Percentiles rank a stretch among this genome's conserved stretches.
These are phyloP conservation scores for Rhodophaea formosa DNA, from an alignment of 2,888 invertebrate species.

Conservation along the genomic window DNA sequence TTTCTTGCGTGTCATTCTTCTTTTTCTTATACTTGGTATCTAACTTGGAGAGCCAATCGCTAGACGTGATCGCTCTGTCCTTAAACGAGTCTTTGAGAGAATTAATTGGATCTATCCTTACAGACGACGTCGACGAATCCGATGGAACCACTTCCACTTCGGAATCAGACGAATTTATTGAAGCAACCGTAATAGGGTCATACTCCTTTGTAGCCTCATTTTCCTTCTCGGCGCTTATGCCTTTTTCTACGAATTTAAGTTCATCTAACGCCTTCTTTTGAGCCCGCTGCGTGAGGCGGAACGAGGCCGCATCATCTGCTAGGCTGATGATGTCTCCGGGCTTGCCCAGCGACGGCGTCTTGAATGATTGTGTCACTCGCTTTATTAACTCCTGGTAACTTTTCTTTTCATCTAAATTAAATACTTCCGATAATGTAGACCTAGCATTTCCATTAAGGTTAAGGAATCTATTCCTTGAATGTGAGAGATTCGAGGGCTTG, in stretches of 20 bases:
- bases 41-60: conserved; percentile 79
- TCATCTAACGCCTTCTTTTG: conserved; percentile 63
- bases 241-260: conserved; percentile 57
- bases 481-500: conserved; percentile 48
- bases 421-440: conserved; percentile 71
- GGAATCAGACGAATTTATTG: conserved; percentile 72
- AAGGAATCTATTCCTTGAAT: conserved; percentile 48
- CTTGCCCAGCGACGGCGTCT: conserved; percentile 43
- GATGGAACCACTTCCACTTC: conserved; percentile 68
- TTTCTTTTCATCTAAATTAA: conserved; percentile 80
- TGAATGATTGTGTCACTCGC: conserved; percentile 53
- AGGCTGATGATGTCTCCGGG: conserved; percentile 55
- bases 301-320: conserved; percentile 60
- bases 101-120: conserved; percentile 72
- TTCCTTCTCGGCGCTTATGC: conserved; percentile 48
- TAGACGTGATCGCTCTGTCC: conserved; percentile 69
- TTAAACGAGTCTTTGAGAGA: conserved; percentile 80
- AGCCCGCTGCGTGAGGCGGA: conserved; percentile 53
- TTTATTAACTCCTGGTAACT: conserved; percentile 79
- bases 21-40: conserved; percentile 70
- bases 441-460: conserved; percentile 58
- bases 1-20: conserved; percentile 60
- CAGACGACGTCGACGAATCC: conserved; percentile 66
- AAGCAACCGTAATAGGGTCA: conserved; percentile 68
- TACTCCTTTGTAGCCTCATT: conserved; percentile 56